These are phyloP conservation scores for Metacarcinus magister DNA, from an alignment of 2,888 invertebrate species.

Conservation along the genomic window DNA sequence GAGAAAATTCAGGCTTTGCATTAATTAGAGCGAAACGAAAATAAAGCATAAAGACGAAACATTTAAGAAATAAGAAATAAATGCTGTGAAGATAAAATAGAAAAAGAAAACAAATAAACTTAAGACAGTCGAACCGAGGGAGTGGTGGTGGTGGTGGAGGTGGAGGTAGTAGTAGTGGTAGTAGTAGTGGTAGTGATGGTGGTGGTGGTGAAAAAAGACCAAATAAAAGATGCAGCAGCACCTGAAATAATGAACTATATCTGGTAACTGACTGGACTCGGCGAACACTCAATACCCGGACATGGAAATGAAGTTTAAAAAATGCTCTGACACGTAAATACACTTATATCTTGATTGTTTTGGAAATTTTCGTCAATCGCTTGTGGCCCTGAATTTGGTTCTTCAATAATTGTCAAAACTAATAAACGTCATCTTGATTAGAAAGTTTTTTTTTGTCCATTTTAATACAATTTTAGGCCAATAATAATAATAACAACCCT, in stretches of 20 bases:
- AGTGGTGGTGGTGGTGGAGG: conserved; percentile 23
- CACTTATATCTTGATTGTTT: not conserved
- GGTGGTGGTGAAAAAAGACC: not conserved
- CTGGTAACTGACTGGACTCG: conserved; percentile 38
- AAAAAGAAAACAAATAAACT: not conserved
- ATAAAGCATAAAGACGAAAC: conserved; percentile 12
- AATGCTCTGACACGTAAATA: not conserved
- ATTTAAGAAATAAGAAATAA: conserved; percentile 7
- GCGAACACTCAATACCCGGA: conserved; percentile 55
- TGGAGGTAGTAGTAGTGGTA: not conserved
- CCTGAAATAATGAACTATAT: conserved; percentile 27
- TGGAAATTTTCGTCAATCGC: conserved; percentile 6
- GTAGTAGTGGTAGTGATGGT: not conserved
- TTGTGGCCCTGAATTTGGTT: not conserved
- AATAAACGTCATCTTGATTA: not conserved
- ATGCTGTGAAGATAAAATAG: not conserved
- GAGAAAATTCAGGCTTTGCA: not conserved
- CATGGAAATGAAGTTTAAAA: not conserved
- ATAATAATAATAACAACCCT: not conserved
- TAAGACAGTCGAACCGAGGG: not conserved
- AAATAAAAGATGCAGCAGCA: conserved; percentile 8
- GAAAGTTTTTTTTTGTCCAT: not conserved
- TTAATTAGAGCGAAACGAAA: conserved; percentile 13
- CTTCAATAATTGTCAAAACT: not conserved
- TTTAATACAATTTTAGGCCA: not conserved